phyloP scores from a whole-genome alignment of 2,113 vertebrate genomes.

The crab-eating macaque (Macaca fascicularis) region DNA sequence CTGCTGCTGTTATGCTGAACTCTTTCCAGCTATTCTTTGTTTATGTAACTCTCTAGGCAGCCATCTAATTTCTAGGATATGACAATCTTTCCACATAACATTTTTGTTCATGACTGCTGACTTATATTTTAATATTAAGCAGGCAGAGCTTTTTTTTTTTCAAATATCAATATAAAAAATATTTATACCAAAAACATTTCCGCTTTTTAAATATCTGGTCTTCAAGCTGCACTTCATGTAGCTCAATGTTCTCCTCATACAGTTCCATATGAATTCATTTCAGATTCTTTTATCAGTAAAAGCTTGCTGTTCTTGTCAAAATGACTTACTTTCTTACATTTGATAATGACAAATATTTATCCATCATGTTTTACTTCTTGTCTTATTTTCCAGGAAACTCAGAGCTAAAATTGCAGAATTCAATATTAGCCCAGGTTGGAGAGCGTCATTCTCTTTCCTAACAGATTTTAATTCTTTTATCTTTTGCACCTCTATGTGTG shows the following conservation, averaged over 20 bases:
- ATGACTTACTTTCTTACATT: conserved; percentile 32
- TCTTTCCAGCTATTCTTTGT: conserved; percentile 38
- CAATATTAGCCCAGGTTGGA: neutral
- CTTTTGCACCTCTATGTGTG: neutral
- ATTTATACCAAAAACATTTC: conserved; percentile 34
- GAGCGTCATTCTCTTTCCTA: neutral
- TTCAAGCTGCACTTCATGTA: neutral
- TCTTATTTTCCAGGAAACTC: conserved; percentile 29
- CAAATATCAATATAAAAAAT: conserved; percentile 35
- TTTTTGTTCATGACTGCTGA: conserved; percentile 46
- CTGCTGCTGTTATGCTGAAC: neutral
- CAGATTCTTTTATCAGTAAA: conserved; percentile 26
- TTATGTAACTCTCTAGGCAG: conserved; percentile 34
- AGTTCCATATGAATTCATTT: neutral
- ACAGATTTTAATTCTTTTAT: conserved; percentile 51
- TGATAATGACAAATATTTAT: conserved; percentile 57
- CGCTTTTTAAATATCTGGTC: neutral
- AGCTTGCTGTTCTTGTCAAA: conserved; percentile 18
- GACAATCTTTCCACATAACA: neutral
- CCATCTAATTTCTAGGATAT: conserved; percentile 28
- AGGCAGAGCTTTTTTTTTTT: neutral
- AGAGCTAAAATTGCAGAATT: conserved; percentile 34
- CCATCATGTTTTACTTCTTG: conserved; percentile 17
- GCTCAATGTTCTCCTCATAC: neutral
- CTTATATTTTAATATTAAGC: conserved; percentile 31